A percentile compares a stretch with the other conserved stretches of the same genome.
These are phyloP conservation scores for Drosophila funebris DNA, from an alignment of 1,140 invertebrate genomes.

Conservation along the genomic window DNA sequence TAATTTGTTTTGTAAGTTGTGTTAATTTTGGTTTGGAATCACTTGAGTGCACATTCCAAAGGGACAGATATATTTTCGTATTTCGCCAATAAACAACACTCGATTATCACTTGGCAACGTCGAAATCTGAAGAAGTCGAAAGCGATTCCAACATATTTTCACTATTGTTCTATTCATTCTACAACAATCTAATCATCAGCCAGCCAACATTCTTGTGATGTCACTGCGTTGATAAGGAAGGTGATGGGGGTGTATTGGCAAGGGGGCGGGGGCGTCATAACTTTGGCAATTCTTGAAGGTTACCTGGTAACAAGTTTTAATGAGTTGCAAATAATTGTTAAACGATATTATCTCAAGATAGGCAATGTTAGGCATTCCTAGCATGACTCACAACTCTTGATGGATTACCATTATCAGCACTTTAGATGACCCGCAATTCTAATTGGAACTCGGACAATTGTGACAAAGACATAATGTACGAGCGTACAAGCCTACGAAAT, in stretches of 20 bases:
- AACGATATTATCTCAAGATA: conserved; percentile 20
- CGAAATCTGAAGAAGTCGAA: conserved; percentile 15
- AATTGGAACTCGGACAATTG: not conserved
- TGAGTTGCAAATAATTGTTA: not conserved
- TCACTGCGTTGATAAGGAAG: conserved; percentile 34
- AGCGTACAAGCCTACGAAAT: conserved; percentile 11
- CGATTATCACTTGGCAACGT: conserved; percentile 30
- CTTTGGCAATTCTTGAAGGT: conserved; percentile 2
- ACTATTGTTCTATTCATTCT: conserved; percentile 25
- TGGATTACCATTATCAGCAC: conserved; percentile 14
- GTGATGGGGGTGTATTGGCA: not conserved
- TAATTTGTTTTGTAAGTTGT: conserved; percentile 30
- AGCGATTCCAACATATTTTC: conserved; percentile 13
- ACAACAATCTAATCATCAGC: conserved; percentile 66
- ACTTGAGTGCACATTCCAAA: conserved; percentile 9
- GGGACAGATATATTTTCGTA: not conserved
- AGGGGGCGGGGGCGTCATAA: conserved; percentile 27
- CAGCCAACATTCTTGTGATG: conserved; percentile 64
- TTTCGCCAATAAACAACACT: conserved; percentile 11
- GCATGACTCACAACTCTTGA: conserved; percentile 13
- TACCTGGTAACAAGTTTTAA: conserved; percentile 19
- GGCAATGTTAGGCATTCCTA: conserved; percentile 5
- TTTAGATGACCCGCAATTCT: conserved; percentile 1
- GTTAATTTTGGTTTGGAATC: not conserved
- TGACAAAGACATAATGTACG: conserved; percentile 21